phyloP scores from a whole-genome alignment of 2,113 vertebrate genomes.

The Chinchilla lanigera region DNA sequence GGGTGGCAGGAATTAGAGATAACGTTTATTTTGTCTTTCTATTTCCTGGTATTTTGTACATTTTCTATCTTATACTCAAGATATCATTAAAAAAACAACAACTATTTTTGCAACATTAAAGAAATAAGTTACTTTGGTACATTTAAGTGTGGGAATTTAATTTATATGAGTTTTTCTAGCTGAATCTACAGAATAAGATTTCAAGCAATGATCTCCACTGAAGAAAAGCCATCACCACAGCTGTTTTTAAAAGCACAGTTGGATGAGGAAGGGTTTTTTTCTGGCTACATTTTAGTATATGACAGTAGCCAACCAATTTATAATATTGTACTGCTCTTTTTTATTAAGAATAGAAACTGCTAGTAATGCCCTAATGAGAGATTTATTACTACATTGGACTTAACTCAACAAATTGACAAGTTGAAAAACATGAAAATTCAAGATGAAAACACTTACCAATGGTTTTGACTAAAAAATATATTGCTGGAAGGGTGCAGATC shows the following conservation, averaged over 20 bases:
- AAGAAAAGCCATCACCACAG: background rate
- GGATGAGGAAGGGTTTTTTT: conserved; percentile 11
- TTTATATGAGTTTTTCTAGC: conserved; percentile 37
- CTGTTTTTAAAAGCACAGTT: background rate
- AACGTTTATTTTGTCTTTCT: background rate
- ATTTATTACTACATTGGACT: background rate
- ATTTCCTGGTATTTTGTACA: background rate
- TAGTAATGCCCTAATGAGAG: background rate
- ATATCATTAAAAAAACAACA: background rate
- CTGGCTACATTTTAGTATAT: background rate
- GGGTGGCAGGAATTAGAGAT: background rate
- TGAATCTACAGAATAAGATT: conserved; percentile 15
- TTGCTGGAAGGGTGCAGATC: background rate
- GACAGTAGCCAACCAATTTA: background rate
- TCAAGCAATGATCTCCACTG: conserved; percentile 38
- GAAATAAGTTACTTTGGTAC: conserved; percentile 36
- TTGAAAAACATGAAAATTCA: conserved; percentile 7
- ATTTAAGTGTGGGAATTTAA: conserved; percentile 37
- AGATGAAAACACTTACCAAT: background rate
- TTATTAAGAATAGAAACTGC: conserved; percentile 20
- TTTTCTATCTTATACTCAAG: background rate
- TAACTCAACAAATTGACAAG: background rate
- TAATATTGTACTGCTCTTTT: background rate
- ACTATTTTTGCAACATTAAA: conserved; percentile 26
- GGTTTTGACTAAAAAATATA: background rate